Base-by-base conservation (phyloP, 2,113 vertebrate species). In the Phalacrocorax pelagicus region DNA sequence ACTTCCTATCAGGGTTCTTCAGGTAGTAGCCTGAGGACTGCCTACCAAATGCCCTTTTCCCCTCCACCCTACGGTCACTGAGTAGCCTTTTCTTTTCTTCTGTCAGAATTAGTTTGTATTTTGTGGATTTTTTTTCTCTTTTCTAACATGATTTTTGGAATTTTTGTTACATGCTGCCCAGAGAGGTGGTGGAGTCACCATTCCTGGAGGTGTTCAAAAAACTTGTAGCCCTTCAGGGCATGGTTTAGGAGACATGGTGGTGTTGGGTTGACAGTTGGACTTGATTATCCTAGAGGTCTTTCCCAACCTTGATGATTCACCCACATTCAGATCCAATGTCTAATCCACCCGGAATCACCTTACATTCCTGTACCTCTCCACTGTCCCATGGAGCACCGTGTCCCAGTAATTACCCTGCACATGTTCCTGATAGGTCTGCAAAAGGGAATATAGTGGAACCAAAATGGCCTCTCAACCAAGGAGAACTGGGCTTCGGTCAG, bases 341-440 rank as follows among this genome's bases (percentile, higher is more conserved):
- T 20, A 2, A 30, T 11, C 54, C 9, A 2, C 14, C 23, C 21
- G 9, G 42, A 67, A 71, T 2, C 4, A 4, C 24, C 47, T 72
- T 52, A 51, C 34, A 32, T 5, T 88, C 58, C 23, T 66, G 21
- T 40, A 79, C 14, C 18, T 54, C 32, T 4, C 2, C 15, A 40
- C 63, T 59, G 46, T 51, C 15, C 51, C 30, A 34, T 14, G 3
- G 30, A 23, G 19, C 26, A 20, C 12, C 34, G 32, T 17, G 10
- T 46, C 71, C n/a, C 26, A 11, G 0, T 3, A 32, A 62, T 19
- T 9, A 11, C 24, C 22, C 63, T 40, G n/a, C 17, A 1, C 2
- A 0, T 17, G n/a, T 3, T 63, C 32, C 71, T 51, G 7, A 7
- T 2, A 4, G 27, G 8, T 22, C 34, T 3, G 2, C 32, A 42